Conservation (phyloP, 2,797 vertebrate genomes). For the Eulemur rubriventer region DNA sequence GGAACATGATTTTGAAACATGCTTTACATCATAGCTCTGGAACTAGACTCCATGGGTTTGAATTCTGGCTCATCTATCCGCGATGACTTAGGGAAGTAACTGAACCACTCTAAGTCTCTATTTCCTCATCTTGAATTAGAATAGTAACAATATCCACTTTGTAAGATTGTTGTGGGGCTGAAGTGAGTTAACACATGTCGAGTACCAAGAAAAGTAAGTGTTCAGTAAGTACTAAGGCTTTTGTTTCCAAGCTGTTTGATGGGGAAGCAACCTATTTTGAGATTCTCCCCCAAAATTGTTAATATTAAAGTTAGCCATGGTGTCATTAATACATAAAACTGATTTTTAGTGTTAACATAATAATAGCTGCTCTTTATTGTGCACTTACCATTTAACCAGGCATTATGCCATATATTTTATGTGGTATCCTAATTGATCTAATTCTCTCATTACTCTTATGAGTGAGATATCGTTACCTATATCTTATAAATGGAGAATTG, state of each 20-base stretch:
- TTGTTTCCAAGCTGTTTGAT: neutral
- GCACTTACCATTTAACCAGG: neutral
- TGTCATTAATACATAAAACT: neutral
- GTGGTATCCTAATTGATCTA: constrained; percentile 14
- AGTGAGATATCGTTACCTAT: neutral
- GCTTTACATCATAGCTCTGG: neutral
- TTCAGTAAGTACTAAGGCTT: neutral
- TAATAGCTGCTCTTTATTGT: neutral
- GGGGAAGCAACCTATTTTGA: neutral
- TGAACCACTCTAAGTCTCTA: neutral
- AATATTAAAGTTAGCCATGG: neutral
- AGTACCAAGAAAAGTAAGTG: neutral
- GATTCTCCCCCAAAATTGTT: neutral
- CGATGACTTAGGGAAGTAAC: neutral
- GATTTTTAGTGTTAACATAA: constrained; percentile 10
- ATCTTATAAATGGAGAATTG: constrained; percentile 21
- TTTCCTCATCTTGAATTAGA: neutral
- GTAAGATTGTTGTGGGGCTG: neutral
- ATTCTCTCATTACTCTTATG: constrained; percentile 2
- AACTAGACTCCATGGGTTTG: neutral
- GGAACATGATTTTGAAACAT: neutral
- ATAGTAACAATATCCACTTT: neutral
- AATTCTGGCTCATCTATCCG: neutral
- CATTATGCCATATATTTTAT: neutral
- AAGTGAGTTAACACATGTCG: neutral